Base-by-base conservation (phyloP, 2,113 vertebrate genomes). In the Gadus chalcogrammus region DNA sequence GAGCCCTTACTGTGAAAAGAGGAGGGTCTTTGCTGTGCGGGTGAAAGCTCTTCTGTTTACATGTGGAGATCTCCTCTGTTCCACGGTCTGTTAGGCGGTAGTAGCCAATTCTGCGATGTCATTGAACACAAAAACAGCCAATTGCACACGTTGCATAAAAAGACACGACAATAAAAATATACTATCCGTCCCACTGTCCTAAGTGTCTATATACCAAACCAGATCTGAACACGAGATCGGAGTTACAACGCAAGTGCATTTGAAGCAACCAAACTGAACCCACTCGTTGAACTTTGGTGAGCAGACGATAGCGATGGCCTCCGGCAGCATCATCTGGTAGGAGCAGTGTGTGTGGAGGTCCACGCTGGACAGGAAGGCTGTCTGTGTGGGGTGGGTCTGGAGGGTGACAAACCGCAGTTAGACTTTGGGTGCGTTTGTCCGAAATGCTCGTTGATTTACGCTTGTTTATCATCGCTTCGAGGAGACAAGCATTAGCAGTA, bases 291-390 rank as follows among this genome's bases (percentile, higher is more conserved):
- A 97, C 53, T 95, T 97, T 0, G 97, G 97, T 0, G 97, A 97
- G 74, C 96, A 98, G 71, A 99, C 97, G 0, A 99, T 96, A 3
- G 97, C 97, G 0, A 99, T 94, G 60, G 97, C 95, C 77, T 99
- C 97, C 0, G 97, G 95, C 75, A 99, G 67, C 97, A 99, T 98
- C 89, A 98, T 91, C 91, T 99, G 97, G 79, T 99, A 99, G 70
- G 97, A 99, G 86, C 97, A 99, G 89, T 99, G 97, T 0, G 97
- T 99, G 88, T 99, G 97, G 12, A 99, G 92, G 79, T 99, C 97
- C 0, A 99, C 97, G 0, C 97, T 99, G 89, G 97, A 99, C 70
- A 99, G 92, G 81, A 99, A 99, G 9, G 97, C 97, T 0, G 97
- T 99, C 87, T 99, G 97, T 0, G 97, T 99, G 61, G 97, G 97